phyloP scores from a whole-genome alignment of 2,888 invertebrate species.

The Caenorhabditis panamensis region DNA sequence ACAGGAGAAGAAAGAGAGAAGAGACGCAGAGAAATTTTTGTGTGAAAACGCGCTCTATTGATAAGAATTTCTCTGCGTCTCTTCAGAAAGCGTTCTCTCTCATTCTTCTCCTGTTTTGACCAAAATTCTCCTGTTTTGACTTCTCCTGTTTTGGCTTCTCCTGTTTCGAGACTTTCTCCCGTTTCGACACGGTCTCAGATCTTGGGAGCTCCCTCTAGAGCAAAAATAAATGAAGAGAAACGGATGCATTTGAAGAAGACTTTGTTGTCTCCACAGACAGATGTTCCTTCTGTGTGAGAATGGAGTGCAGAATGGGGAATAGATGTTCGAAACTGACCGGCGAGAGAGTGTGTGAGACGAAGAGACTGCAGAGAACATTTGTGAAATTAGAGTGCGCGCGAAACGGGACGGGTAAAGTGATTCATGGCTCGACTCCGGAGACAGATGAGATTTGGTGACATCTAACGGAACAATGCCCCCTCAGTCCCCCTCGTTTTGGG shows the following conservation, averaged over 20 bases:
- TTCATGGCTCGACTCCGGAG: conserved; percentile 15
- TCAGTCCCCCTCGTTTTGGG: not conserved
- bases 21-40: not conserved
- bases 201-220: too few relatives aligned
- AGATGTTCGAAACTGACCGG: conserved; percentile 20
- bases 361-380: conserved; percentile 17
- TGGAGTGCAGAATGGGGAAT: conserved; percentile 23
- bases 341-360: conserved; percentile 3
- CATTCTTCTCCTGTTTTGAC: too few relatives aligned
- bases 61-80: too few relatives aligned
- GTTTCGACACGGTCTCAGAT: too few relatives aligned
- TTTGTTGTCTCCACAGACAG: not conserved
- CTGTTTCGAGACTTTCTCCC: too few relatives aligned
- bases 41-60: too few relatives aligned
- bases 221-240: too few relatives aligned
- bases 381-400: conserved; percentile 17
- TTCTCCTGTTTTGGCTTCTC: too few relatives aligned
- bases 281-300: conserved; percentile 17
- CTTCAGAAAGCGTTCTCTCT: too few relatives aligned
- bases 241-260: not conserved
- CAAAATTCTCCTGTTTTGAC: too few relatives aligned
- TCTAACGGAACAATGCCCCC: not conserved
- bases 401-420: conserved; percentile 20
- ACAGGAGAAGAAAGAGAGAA: not conserved
- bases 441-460: conserved; percentile 22